Conservation (phyloP, 92 coral and sea anemone genomes). For the Ricordea florida region DNA sequence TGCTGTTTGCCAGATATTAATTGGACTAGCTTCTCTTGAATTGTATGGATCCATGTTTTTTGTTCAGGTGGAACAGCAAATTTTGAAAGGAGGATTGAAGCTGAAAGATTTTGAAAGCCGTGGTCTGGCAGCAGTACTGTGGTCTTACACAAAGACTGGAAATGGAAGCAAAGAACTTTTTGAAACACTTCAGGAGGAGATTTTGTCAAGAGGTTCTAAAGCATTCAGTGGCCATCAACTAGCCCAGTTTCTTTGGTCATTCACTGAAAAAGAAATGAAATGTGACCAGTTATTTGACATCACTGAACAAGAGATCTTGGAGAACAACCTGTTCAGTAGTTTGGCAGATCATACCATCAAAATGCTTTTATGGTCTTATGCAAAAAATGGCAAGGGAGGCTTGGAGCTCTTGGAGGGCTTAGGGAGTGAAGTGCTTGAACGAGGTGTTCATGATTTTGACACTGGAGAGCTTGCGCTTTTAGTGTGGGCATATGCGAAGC, state of each 20-base stretch:
- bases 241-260: conserved; percentile 15
- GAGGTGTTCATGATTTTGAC: conserved; percentile 39
- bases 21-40: conserved; percentile 23
- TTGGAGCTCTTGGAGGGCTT: not conserved
- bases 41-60: conserved; percentile 2
- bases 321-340: too few species aligned
- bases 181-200: conserved; percentile 11
- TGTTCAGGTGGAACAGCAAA: conserved; percentile 1
- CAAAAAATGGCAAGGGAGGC: not conserved
- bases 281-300: not conserved
- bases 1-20: conserved; percentile 14
- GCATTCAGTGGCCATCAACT: conserved; percentile 10
- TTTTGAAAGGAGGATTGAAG: conserved; percentile 7
- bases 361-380: not conserved
- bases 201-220: not conserved
- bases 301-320: not conserved
- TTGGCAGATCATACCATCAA: not conserved
- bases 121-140: conserved; percentile 4
- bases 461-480: conserved; percentile 6
- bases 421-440: conserved; percentile 2
- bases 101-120: conserved; percentile 28
- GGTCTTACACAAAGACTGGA: conserved; percentile 41
- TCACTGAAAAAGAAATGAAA: not conserved
- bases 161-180: conserved; percentile 4
- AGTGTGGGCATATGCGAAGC: conserved; percentile 21